phyloP scores from a whole-genome alignment of 2,113 vertebrate species.

The Lynx canadensis region DNA sequence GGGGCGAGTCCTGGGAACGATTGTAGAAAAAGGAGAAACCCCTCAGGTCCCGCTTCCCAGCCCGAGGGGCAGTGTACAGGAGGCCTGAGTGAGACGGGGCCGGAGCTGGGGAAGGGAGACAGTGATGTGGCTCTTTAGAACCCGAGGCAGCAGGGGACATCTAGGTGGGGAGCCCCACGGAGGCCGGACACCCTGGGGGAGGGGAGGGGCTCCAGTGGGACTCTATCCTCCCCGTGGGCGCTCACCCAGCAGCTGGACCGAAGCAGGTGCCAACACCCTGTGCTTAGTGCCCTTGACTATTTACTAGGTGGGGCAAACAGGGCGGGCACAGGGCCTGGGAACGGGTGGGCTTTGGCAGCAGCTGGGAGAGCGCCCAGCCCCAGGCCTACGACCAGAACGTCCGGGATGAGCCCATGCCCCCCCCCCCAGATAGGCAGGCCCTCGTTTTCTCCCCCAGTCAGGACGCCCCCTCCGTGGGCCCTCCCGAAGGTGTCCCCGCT shows the following conservation, averaged over 20 bases:
- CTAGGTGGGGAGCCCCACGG: not conserved
- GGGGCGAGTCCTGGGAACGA: not conserved
- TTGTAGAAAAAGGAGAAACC: not conserved
- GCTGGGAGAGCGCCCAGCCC: not conserved
- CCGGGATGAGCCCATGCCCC: not conserved
- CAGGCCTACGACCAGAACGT: not conserved
- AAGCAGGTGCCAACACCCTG: not conserved
- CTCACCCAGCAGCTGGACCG: not conserved
- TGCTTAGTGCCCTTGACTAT: not conserved
- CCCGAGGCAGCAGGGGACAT: accelerated
- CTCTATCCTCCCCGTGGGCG: accelerated
- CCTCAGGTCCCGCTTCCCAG: not conserved
- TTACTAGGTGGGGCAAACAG: not conserved
- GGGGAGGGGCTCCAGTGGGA: not conserved
- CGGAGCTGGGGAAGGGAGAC: too few species aligned
- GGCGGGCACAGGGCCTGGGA: not conserved
- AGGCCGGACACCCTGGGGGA: not conserved
- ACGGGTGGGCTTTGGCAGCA: not conserved
- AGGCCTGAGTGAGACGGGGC: not conserved
- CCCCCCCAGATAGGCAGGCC: not conserved
- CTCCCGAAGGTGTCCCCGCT: not conserved
- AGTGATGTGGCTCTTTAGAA: not conserved
- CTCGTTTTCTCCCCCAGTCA: not conserved
- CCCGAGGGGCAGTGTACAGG: not conserved
- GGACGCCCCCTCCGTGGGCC: not conserved